Conservation (phyloP, 2,888 invertebrate genomes). For the Nasonia oneida region DNA sequence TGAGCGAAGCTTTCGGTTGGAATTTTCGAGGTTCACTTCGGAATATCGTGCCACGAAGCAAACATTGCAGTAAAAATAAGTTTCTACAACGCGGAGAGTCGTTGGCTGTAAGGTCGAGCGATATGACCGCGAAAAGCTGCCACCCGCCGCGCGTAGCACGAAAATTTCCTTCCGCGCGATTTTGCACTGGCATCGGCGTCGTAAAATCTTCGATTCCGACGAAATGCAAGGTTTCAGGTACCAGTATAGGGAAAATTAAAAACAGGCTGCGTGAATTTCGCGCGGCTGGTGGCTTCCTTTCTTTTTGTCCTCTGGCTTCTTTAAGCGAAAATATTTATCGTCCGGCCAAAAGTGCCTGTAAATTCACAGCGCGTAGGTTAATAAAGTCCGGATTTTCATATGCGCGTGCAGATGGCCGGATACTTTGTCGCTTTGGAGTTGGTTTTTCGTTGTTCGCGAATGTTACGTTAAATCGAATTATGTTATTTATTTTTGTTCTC, state of each 20-base stretch:
- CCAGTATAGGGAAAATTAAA: background rate
- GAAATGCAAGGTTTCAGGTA: background rate
- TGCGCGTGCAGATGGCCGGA: background rate
- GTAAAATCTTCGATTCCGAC: background rate
- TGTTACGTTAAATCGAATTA: background rate
- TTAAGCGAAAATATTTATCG: slow-evolving; percentile 16
- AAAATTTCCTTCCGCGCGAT: background rate
- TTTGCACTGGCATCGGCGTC: background rate
- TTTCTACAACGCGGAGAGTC: background rate
- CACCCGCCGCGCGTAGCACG: no score
- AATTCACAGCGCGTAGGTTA: background rate
- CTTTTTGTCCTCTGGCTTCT: background rate
- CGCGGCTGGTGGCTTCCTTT: background rate
- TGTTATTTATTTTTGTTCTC: background rate
- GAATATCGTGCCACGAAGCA: background rate
- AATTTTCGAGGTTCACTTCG: background rate
- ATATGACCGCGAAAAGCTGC: background rate
- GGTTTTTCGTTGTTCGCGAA: background rate
- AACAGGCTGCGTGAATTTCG: background rate
- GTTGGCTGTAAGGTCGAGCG: background rate
- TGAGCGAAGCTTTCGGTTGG: background rate
- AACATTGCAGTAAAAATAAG: background rate
- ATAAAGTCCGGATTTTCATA: slow-evolving; percentile 17
- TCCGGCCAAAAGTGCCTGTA: background rate
- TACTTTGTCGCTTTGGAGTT: background rate